Percentiles rank a stretch among this genome's conserved stretches.
Evolutionary conservation across 2,888 invertebrate genomes (phyloP).

Genomic region (Holacanthella duospinosa): DNA sequence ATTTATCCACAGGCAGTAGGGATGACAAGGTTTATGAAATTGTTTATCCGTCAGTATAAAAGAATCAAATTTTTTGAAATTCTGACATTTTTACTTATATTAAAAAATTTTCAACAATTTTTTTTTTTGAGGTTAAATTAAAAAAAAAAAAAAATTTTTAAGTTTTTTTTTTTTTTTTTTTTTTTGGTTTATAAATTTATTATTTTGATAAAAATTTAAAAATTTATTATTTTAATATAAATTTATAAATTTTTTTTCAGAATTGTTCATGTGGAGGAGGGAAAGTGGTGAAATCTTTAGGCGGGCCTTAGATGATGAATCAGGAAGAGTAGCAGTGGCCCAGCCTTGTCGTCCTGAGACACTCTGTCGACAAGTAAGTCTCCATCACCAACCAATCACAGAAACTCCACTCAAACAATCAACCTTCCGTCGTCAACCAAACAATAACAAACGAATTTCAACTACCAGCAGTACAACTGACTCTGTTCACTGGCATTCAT

Average conservation of each 20-base stretch:
- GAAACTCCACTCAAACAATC: slow-evolving; percentile 9
- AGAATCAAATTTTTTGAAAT: too few relatives aligned
- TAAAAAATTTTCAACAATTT: too few relatives aligned
- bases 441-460: slow-evolving; percentile 2
- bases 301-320: slow-evolving; percentile 23
- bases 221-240: too few relatives aligned
- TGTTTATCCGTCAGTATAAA: too few relatives aligned
- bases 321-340: slow-evolving; percentile 22
- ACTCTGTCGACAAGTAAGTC: background rate
- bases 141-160: background rate
- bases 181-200: too few relatives aligned
- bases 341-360: slow-evolving; percentile 30
- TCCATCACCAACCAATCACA: background rate
- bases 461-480: background rate
- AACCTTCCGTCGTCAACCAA: slow-evolving; percentile 10
- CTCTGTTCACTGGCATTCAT: slow-evolving; percentile 25
- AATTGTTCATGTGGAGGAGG: slow-evolving; percentile 38
- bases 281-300: slow-evolving; percentile 36
- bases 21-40: too few relatives aligned
- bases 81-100: too few relatives aligned
- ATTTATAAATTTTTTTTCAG: slow-evolving; percentile 14
- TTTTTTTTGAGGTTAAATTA: background rate
- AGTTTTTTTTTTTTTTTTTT: background rate
- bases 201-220: too few relatives aligned
- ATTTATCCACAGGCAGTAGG: too few relatives aligned